phyloP scores from a whole-genome alignment of 2,113 vertebrate genomes.

The Ginglymostoma cirratum region DNA sequence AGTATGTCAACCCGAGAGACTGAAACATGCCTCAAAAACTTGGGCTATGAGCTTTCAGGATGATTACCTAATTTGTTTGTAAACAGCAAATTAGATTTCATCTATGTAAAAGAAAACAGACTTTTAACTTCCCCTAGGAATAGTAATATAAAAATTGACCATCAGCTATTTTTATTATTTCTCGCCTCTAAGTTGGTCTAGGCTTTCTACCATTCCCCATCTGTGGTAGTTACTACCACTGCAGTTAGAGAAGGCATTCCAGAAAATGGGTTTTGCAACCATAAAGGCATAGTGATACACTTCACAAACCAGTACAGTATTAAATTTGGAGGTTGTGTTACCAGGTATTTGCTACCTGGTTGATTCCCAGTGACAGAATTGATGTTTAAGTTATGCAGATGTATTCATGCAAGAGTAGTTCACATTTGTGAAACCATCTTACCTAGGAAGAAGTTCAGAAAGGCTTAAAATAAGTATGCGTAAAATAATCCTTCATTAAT shows the following conservation, averaged over 20 bases:
- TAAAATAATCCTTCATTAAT: neutral
- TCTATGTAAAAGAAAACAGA: neutral
- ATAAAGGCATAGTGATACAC: neutral
- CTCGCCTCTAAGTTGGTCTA: no score
- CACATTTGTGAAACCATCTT: neutral
- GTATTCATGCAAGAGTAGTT: neutral
- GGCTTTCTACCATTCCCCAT: no score
- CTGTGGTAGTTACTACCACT: neutral
- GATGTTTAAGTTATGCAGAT: neutral
- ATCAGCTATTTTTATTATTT: no score
- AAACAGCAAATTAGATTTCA: no score
- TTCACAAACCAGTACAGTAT: neutral
- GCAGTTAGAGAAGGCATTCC: neutral
- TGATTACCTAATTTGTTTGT: no score
- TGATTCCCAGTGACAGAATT: neutral
- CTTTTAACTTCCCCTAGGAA: neutral
- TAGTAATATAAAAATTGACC: neutral
- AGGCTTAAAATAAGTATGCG: neutral
- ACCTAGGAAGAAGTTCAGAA: neutral
- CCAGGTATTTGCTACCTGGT: neutral
- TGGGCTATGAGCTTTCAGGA: no score
- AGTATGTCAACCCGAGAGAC: no score
- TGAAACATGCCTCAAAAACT: no score
- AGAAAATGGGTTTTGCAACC: neutral
- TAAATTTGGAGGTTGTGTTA: neutral